Base-by-base conservation (phyloP, 2,797 vertebrate species). In the Perodicticus potto region DNA sequence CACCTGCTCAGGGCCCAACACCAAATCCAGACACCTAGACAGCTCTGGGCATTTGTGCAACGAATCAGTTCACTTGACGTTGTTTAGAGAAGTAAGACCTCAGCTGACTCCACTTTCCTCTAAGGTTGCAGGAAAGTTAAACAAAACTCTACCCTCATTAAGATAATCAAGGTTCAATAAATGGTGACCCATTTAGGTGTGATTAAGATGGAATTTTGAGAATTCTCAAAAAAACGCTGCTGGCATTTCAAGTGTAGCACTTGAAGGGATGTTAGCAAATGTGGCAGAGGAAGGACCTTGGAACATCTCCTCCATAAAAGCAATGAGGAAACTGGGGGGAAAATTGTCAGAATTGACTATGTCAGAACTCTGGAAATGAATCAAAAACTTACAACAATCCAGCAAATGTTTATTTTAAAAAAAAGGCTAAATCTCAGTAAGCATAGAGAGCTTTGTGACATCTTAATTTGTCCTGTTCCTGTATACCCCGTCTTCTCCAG, bases 351-450 rank as follows among this genome's bases (percentile, higher is more conserved):
- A 61, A 63, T 53, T 87, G 83, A 76, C 59, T 67, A 65, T 63
- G 74, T 57, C 37, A 89, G 45, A 81, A 82, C 7, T 61, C 32
- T 88, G 23, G 45, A 59, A 73, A 82, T 63, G 67, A 73, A 82
- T 3, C 29, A 83, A 69, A 74, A 89, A 9, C 80, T 89, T 74
- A 7, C 32, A 59, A 13, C n/a, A 67, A 69, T 70, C 29, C 55
- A 17, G 73, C 37, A 25, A 94, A 72, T 84, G 49, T 69, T 89
- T 77, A n/a, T 49, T 76, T 86, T 6, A 7, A 43, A 37, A 45
- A 84, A 55, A 94, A 32, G 70, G 13, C 25, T 77, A 19, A 76
- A 84, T 59, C 49, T 89, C 86, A 89, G 37, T 88, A 57, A 83
- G 61, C 55, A 37, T 17, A 57, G 23, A 83, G 59, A 69, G 37